Evolutionary conservation across 92 coral and sea anemone genomes (phyloP), one percentile per base, ranked within the genome.

Genomic region (Siderastrea siderea): DNA sequence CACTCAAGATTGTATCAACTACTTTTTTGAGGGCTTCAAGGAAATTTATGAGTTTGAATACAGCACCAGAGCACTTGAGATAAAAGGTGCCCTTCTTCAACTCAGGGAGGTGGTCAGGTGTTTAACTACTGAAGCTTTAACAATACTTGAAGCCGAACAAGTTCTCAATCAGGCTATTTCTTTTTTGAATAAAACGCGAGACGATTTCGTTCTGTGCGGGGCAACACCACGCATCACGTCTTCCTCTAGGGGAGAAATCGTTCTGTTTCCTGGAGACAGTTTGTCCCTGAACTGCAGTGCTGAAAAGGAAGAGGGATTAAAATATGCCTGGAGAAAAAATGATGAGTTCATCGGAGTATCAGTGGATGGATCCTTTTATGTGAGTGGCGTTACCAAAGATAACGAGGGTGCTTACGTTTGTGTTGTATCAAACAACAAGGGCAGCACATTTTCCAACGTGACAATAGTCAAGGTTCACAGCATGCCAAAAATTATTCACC

Each of bases 171-270:
- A 26, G 6, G 89, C 86, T 49, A 47, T 69, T 19, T 0, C 51
- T 44, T 70, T 92, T 47, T 64, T 93, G 47, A 81, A 79, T 38
- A 65, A 82, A 66, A 81, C 95, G 43, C 79, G 59, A 13, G 95
- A 93, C 69, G 60, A 74, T 46, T 76, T 68, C 70, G 89, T 93
- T n/a, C 72, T 93, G 57, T 93, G 95, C 79, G 93, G 95, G 26
- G 84, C 59, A 46, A 48, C 72, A 73, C 95, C 95, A 53, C 46
- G 55, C 60, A 76, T 90, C 50, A 60, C 68, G n/a, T 76, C 83
- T 50, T 68, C 64, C 7, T 74, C 91, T 51, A 79, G 48, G 2
- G 73, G 71, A 12, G 71, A 64, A 15, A 68, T 78, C 14, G 26
- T 88, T 16, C 82, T 90, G 5, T 73, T 93, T 52, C 67, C 73